A percentile compares a stretch with the other conserved stretches of the same genome.
Evolutionary conservation across 1,140 invertebrate species (phyloP).

Genomic region (Neodiprion virginianus): DNA sequence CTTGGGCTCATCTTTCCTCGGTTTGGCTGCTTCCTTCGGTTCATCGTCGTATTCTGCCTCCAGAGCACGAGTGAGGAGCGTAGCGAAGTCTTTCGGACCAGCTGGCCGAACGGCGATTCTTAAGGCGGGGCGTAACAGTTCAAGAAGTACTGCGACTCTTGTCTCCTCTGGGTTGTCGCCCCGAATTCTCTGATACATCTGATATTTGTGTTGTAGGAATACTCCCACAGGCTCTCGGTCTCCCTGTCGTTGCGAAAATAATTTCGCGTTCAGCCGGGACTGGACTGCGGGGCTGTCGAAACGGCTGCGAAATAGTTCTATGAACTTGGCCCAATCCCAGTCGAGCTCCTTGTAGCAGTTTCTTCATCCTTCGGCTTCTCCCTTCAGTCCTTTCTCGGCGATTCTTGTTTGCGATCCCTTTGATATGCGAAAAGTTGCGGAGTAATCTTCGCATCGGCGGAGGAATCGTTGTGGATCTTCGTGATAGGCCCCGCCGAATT

Average conservation of each 20-base stretch:
- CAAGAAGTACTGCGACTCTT: constrained; percentile 17
- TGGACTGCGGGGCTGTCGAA: constrained; percentile 23
- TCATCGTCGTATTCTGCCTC: constrained; percentile 25
- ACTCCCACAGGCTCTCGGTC: constrained; percentile 25
- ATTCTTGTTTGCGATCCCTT: constrained; percentile 13
- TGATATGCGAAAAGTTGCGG: background rate
- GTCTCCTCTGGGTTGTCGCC: constrained; percentile 20
- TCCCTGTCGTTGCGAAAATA: constrained; percentile 25
- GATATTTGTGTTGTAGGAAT: constrained; percentile 31
- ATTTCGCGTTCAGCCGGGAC: constrained; percentile 21
- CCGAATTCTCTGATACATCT: constrained; percentile 24
- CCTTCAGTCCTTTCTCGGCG: constrained; percentile 19
- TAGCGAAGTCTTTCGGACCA: constrained; percentile 13
- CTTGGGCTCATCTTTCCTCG: background rate
- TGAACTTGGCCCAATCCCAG: constrained; percentile 24
- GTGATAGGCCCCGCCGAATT: background rate
- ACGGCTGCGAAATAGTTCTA: constrained; percentile 19
- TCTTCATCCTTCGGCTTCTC: constrained; percentile 32
- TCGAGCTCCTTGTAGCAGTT: constrained; percentile 24
- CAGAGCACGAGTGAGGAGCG: constrained; percentile 10
- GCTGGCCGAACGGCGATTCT: constrained; percentile 2
- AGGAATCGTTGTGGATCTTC: background rate
- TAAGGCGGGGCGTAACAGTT: constrained; percentile 22
- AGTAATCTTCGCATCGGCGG: background rate
- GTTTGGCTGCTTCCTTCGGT: background rate